Conservation (phyloP, 23 tunicate genomes). For the Phallusia fumigata region DNA sequence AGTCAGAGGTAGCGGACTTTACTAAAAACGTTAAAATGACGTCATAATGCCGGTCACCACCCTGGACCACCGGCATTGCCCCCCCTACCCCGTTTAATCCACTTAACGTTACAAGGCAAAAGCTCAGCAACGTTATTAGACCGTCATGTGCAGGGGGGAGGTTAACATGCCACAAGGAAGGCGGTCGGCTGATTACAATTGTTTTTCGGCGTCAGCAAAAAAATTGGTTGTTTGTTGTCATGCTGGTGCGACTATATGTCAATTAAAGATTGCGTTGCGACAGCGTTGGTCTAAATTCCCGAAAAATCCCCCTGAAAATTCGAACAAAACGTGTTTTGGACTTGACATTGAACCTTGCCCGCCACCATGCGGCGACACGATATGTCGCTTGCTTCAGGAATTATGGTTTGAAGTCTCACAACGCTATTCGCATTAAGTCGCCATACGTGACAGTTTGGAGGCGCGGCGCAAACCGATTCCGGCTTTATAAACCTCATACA, state of each 20-base stretch:
- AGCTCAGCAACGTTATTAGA: background rate
- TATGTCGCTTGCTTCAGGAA: background rate
- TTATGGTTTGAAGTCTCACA: background rate
- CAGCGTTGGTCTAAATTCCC: too few species aligned
- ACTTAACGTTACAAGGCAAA: background rate
- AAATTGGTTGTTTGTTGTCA: too few species aligned
- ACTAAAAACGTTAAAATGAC: background rate
- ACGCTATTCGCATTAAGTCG: background rate
- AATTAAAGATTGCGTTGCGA: too few species aligned
- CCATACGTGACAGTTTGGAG: background rate
- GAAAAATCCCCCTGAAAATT: too few species aligned
- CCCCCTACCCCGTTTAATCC: background rate
- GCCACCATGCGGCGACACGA: constrained; percentile 2
- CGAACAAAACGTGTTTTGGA: too few species aligned
- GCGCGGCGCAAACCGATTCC: background rate
- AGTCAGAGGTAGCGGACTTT: background rate
- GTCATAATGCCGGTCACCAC: background rate
- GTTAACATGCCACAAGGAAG: too few species aligned
- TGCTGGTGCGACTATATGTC: too few species aligned
- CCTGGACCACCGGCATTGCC: constrained; percentile 27
- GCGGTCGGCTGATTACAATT: too few species aligned
- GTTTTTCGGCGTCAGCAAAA: too few species aligned
- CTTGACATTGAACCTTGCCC: background rate
- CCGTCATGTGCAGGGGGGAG: too few species aligned
- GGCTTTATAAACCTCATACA: constrained; percentile 6